Evolutionary conservation across 2,797 vertebrate genomes (phyloP).

Genomic region (Bufotes viridis): DNA sequence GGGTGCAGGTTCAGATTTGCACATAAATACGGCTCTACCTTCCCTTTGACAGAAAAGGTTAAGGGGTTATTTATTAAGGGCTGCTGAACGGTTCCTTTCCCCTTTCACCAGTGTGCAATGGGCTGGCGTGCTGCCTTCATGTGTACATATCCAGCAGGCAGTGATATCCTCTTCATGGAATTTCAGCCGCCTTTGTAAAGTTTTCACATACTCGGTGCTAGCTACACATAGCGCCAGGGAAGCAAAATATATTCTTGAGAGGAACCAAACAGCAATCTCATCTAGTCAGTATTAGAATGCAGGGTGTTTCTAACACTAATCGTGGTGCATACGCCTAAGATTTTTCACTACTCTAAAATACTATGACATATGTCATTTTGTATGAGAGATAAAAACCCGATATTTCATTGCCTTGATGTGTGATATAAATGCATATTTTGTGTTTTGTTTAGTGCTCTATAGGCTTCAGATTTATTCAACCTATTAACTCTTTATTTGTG

Average conservation of each 20-base stretch:
- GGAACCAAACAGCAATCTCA: neutral
- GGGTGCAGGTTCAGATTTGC: constrained; percentile 85
- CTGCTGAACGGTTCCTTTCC: constrained; percentile 67
- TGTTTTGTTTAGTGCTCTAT: neutral
- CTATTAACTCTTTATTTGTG: neutral
- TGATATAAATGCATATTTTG: neutral
- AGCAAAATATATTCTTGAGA: neutral
- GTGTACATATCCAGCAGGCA: neutral
- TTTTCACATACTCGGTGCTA: neutral
- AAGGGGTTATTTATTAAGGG: constrained; percentile 73
- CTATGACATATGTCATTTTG: neutral
- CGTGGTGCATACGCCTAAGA: neutral
- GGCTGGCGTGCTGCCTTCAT: constrained; percentile 61
- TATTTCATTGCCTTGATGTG: neutral
- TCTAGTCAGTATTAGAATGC: neutral
- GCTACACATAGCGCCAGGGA: neutral
- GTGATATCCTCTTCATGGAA: constrained; percentile 17
- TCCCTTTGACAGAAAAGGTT: constrained; percentile 85
- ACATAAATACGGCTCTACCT: constrained; percentile 87
- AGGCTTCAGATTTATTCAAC: neutral
- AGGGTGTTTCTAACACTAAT: too few relatives aligned
- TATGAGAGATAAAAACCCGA: neutral
- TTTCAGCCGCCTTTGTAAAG: neutral
- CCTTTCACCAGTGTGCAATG: constrained; percentile 59
- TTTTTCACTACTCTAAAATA: neutral